These are phyloP conservation scores for Troides aeacus DNA, from an alignment of 2,888 invertebrate species.

Conservation along the genomic window DNA sequence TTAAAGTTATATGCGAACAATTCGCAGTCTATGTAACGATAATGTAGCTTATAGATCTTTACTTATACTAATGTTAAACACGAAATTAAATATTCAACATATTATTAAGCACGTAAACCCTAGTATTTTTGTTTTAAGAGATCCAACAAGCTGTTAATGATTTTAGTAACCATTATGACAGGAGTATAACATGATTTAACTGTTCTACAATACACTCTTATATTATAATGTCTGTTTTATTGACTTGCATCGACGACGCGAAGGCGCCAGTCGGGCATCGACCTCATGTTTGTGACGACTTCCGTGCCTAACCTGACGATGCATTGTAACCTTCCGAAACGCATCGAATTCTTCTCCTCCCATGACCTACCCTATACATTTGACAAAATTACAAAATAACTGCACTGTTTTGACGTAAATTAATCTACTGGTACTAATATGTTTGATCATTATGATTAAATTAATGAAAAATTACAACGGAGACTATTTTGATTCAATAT, in stretches of 20 bases:
- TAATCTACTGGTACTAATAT: background rate
- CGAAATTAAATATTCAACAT: no score
- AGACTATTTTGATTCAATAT: background rate
- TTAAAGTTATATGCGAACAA: no score
- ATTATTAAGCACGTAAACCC: no score
- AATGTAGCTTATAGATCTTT: no score
- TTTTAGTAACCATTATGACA: background rate
- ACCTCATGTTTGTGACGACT: constrained; percentile 65
- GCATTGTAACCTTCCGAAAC: constrained; percentile 58
- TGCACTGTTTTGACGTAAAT: background rate
- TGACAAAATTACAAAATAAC: constrained; percentile 19
- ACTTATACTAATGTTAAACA: no score
- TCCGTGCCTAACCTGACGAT: constrained; percentile 61
- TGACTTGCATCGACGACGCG: constrained; percentile 44
- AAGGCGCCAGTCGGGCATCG: constrained; percentile 62
- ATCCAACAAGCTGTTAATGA: background rate
- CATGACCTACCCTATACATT: constrained; percentile 54
- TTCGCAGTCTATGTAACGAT: no score
- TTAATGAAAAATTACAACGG: background rate
- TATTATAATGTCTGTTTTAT: constrained; percentile 36
- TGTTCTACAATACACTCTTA: constrained; percentile 3
- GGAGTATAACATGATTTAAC: constrained; percentile 1
- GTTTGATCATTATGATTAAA: background rate
- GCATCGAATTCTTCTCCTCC: constrained; percentile 45
- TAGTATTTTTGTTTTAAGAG: no score